Conservation (phyloP, 1,140 invertebrate species). For the Macrobrachium rosenbergii region DNA sequence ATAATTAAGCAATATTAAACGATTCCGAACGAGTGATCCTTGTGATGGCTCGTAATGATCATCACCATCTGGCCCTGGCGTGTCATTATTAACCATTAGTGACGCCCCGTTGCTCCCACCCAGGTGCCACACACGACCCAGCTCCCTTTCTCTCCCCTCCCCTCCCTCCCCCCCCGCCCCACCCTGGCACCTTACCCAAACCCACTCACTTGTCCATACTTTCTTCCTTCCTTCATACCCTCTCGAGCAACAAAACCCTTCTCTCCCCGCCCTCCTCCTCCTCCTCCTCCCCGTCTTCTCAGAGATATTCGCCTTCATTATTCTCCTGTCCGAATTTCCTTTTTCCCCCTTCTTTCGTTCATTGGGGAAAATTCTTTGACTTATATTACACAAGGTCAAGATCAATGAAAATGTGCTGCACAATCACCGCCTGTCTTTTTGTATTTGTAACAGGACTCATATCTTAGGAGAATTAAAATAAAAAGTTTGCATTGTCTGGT, state of each 20-base stretch:
- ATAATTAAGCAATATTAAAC: conserved; percentile 63
- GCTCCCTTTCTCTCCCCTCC: conserved; percentile 2
- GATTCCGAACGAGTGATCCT: conserved; percentile 48
- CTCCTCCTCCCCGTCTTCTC: neutral
- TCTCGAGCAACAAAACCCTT: neutral
- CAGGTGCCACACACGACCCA: conserved; percentile 34
- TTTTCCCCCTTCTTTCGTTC: too few species aligned
- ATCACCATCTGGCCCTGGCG: conserved; percentile 55
- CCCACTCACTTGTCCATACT: neutral
- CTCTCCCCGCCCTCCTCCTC: conserved; percentile 1
- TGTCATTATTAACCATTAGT: conserved; percentile 62
- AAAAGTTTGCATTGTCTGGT: too few species aligned
- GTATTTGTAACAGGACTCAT: too few species aligned
- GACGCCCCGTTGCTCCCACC: conserved; percentile 44
- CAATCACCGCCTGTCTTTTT: too few species aligned
- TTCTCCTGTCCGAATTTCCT: too few species aligned
- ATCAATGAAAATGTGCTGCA: too few species aligned
- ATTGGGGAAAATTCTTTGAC: too few species aligned
- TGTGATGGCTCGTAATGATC: conserved; percentile 58
- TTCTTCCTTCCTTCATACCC: neutral
- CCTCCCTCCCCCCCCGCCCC: neutral
- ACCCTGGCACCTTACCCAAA: neutral
- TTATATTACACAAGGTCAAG: too few species aligned
- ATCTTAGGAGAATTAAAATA: too few species aligned
- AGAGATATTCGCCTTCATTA: too few species aligned